phyloP scores from a whole-genome alignment of 1,140 invertebrate genomes.

The Drosophila repletoides region DNA sequence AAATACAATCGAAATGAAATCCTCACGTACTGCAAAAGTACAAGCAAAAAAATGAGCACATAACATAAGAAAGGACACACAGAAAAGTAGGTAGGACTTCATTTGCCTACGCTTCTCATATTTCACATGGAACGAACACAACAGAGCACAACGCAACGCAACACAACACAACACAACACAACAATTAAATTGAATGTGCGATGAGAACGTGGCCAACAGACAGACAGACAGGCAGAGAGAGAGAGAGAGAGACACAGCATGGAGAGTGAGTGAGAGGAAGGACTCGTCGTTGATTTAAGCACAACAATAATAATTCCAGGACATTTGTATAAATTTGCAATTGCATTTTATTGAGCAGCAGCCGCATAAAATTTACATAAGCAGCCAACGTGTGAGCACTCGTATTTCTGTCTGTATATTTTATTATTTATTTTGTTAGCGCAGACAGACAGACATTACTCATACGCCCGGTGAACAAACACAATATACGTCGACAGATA shows the following conservation, averaged over 20 bases:
- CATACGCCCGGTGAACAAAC: conserved; percentile 8
- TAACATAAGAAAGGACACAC: conserved; percentile 34
- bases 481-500: not conserved
- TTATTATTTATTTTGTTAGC: conserved; percentile 8
- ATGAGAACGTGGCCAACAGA: conserved; percentile 9
- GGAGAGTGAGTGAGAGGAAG: conserved; percentile 37
- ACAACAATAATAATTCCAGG: conserved; percentile 66
- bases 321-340: conserved; percentile 78
- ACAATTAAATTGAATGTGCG: conserved; percentile 74
- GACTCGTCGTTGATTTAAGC: conserved; percentile 44
- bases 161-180: conserved; percentile 25
- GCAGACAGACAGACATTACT: conserved; percentile 14
- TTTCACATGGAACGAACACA: conserved; percentile 50
- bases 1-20: conserved; percentile 57
- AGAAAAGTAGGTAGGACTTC: conserved; percentile 5
- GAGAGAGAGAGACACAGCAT: not conserved
- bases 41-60: conserved; percentile 63
- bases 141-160: conserved; percentile 23
- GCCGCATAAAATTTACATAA: conserved; percentile 69
- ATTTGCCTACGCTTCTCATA: conserved; percentile 63
- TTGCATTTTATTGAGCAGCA: conserved; percentile 70
- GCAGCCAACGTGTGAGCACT: not conserved
- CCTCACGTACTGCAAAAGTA: conserved; percentile 34
- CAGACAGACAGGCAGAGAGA: too few relatives aligned
- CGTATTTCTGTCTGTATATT: conserved; percentile 1